Base-by-base conservation (phyloP, 1,140 invertebrate species). In the Eurosta solidaginis region DNA sequence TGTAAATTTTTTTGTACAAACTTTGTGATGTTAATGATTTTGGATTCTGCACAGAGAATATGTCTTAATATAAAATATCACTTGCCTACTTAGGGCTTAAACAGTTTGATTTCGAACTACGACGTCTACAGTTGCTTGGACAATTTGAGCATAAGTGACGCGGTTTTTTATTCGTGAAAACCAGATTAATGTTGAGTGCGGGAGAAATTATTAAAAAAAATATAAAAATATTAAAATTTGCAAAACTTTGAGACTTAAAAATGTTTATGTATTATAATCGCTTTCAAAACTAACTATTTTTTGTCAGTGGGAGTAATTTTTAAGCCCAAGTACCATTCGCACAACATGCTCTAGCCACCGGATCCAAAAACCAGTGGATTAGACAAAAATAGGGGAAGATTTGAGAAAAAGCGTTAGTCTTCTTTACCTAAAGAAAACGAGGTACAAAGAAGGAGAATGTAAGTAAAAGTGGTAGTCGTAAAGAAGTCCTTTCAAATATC, bases 91-190 rank as follows among this genome's bases (percentile, higher is more conserved):
- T 40, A 68, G 59, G 59, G 59, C 59, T 40, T 22, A 68, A 68
- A 68, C 59, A 68, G 59, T 68, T 68, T 40, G 33, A 29, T 68
- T 68, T 68, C n/a, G 59, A 68, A 40, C 59, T 68, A 40, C 33
- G 29, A 7, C n/a, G 33, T 17, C 29, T n/a, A n/a, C n/a, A 68
- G 27, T 9, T 68, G 33, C 14, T 68, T 68, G 59, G 1, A 12
- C 33, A 7, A 7, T 17, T 40, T 6, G 7, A 2, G 40, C n/a
- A 29, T 68, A 40, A 40, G n/a, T n/a, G 17, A 40, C 59, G 59
- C 59, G 59, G 5, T 68, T 68, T 10, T 9, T 14, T 9, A 20
- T 40, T 36, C 33, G 36, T 47, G 12, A 47, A 22, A 22, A 22
- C 17, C 36, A 68, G 59, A 40, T 40, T 68, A 20, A 7, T 63